phyloP scores from a whole-genome alignment of 2,113 vertebrate genomes.

The Felis chaus region DNA sequence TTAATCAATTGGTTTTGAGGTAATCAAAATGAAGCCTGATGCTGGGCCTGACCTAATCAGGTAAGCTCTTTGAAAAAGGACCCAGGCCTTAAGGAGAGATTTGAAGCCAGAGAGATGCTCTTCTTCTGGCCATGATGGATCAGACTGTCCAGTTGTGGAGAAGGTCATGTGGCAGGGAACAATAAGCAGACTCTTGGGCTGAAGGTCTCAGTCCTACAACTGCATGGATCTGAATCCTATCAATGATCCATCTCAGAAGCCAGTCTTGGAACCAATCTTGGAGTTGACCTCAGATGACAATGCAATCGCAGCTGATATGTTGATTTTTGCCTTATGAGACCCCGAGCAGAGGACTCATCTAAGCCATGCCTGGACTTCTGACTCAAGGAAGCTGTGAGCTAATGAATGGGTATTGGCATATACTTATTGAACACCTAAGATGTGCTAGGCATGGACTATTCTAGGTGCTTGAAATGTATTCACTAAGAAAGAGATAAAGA shows the following conservation, averaged over 20 bases:
- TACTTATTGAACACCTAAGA: background rate
- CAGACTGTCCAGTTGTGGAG: background rate
- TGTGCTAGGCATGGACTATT: background rate
- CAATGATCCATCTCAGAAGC: background rate
- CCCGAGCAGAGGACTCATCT: background rate
- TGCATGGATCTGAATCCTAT: background rate
- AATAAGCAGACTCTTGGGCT: background rate
- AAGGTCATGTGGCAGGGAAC: background rate
- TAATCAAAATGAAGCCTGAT: background rate
- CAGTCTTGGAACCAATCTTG: background rate
- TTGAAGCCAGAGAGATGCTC: background rate
- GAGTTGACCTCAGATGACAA: background rate
- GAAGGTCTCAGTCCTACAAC: background rate
- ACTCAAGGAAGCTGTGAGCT: background rate
- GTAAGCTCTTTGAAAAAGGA: background rate
- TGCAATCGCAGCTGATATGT: background rate
- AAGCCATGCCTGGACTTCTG: background rate
- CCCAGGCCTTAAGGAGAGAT: background rate
- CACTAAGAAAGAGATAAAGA: background rate
- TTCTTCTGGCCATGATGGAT: background rate
- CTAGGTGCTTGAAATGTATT: background rate
- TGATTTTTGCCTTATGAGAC: background rate
- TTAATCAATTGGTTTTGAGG: background rate
- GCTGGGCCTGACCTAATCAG: background rate
- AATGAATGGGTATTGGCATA: background rate